Percentiles rank a stretch among this genome's conserved stretches.
phyloP scores from a whole-genome alignment of 92 coral and sea anemone species.

The Muricea muricata region DNA sequence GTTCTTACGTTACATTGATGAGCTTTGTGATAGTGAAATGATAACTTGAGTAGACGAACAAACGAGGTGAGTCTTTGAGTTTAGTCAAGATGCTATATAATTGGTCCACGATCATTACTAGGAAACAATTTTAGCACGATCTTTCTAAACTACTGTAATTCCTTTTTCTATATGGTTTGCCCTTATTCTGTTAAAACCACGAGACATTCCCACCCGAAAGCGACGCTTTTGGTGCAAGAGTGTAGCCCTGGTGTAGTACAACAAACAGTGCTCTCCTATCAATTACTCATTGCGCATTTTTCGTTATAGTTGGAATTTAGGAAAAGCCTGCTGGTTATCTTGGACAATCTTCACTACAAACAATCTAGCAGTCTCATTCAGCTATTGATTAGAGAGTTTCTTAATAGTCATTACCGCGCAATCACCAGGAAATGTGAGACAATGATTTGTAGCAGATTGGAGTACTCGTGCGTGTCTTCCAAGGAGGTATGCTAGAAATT shows the following conservation, averaged over 20 bases:
- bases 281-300: not conserved
- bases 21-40: no score
- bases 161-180: no score
- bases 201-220: no score
- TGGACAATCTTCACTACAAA: conserved; percentile 79
- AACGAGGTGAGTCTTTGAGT: no score
- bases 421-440: conserved; percentile 79
- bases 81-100: no score
- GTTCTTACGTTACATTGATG: not conserved
- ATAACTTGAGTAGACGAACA: no score
- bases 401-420: conserved; percentile 72
- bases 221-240: no score
- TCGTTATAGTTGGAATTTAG: conserved; percentile 65
- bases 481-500: conserved; percentile 33
- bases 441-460: conserved; percentile 78
- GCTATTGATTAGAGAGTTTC: conserved; percentile 75
- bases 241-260: no score
- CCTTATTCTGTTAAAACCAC: no score
- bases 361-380: conserved; percentile 72
- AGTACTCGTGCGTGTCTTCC: conserved; percentile 58
- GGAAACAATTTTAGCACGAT: no score
- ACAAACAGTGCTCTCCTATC: not conserved
- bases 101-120: no score
- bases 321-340: conserved; percentile 70
- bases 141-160: no score